phyloP scores from a whole-genome alignment of 2,113 vertebrate species.

The Melozone crissalis region DNA sequence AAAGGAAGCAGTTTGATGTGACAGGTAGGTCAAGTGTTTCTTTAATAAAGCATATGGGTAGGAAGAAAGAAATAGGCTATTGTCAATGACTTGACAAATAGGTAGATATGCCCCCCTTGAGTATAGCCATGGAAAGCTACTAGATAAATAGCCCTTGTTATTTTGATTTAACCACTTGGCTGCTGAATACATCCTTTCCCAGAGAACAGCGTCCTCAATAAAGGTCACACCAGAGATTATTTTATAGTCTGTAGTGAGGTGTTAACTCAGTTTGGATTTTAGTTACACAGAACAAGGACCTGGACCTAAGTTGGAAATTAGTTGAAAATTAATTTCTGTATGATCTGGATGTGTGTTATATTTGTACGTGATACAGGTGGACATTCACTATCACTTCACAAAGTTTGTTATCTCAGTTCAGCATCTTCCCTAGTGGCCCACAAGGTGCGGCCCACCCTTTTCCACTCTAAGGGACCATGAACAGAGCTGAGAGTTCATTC shows the following conservation, averaged over 20 bases:
- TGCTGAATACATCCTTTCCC: conserved; percentile 32
- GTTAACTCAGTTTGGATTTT: not conserved
- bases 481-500: not conserved
- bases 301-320: not conserved
- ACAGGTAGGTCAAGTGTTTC: conserved; percentile 90
- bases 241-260: not conserved
- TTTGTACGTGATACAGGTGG: too few species aligned
- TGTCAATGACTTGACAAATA: conserved; percentile 85
- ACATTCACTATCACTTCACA: not conserved
- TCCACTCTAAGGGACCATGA: not conserved
- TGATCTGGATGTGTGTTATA: too few species aligned
- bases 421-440: not conserved
- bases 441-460: not conserved
- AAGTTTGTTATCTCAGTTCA: not conserved
- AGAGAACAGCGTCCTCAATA: not conserved
- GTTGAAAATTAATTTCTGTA: not conserved
- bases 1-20: conserved; percentile 89
- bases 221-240: not conserved
- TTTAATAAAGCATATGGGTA: conserved; percentile 88
- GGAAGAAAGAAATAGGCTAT: conserved; percentile 72
- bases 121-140: conserved; percentile 73
- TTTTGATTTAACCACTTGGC: conserved; percentile 79
- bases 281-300: too few species aligned
- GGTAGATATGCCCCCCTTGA: conserved; percentile 79
- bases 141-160: conserved; percentile 81